Percentiles rank a stretch among this genome's conserved stretches.
Evolutionary conservation across 92 coral and sea anemone species (phyloP).

Genomic region (Palythoa grandiflora): DNA sequence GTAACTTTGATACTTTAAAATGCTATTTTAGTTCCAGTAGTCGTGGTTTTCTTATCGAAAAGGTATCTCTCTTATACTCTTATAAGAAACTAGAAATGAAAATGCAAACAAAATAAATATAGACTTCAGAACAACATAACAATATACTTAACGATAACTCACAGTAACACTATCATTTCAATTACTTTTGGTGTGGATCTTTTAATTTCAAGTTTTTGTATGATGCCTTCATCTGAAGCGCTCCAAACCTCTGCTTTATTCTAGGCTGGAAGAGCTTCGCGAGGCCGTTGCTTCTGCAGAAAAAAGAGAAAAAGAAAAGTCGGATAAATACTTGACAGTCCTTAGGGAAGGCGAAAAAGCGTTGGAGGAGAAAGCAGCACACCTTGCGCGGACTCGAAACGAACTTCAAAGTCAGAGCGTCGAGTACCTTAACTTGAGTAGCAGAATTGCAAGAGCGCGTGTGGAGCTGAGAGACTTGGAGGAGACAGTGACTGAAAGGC

Average conservation of each 20-base stretch:
- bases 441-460: constrained; percentile 66
- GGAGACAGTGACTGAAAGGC: constrained; percentile 42
- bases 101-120: neutral
- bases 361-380: constrained; percentile 73
- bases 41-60: too few relatives aligned
- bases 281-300: constrained; percentile 68
- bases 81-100: neutral
- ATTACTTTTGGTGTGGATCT: too few relatives aligned
- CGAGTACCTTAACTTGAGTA: constrained; percentile 73
- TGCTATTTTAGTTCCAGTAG: too few relatives aligned
- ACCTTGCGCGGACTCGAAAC: constrained; percentile 80
- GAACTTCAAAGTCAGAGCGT: constrained; percentile 80
- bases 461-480: constrained; percentile 75
- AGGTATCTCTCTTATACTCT: too few relatives aligned
- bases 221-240: too few relatives aligned
- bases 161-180: too few relatives aligned
- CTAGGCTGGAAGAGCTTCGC: constrained; percentile 72
- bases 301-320: constrained; percentile 64
- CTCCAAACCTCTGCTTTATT: neutral
- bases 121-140: neutral
- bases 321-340: constrained; percentile 65
- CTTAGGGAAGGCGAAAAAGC: constrained; percentile 87
- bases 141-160: too few relatives aligned
- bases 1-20: too few relatives aligned
- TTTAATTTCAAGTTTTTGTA: too few relatives aligned